Evolutionary conservation across 2,888 invertebrate species (phyloP).

Genomic region (Exephanes ischioxanthus): DNA sequence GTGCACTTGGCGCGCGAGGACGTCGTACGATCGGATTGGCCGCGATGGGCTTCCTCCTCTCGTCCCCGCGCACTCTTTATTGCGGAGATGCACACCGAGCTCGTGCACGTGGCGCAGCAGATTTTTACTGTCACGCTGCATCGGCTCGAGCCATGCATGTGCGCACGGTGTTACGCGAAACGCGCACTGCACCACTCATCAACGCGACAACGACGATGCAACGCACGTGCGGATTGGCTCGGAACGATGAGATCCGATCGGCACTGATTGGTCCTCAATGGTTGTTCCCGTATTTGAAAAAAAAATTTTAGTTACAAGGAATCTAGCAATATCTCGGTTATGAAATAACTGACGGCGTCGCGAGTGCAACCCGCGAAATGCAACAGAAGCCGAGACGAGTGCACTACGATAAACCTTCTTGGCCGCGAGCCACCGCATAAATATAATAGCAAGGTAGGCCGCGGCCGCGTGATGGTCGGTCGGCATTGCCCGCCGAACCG

Average conservation of each 20-base stretch:
- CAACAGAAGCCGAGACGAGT: slow-evolving; percentile 51
- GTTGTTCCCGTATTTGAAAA: neutral
- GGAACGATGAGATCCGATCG: slow-evolving; percentile 7
- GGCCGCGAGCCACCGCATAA: slow-evolving; percentile 84
- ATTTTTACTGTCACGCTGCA: slow-evolving; percentile 27
- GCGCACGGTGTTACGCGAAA: slow-evolving; percentile 58
- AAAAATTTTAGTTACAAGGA: neutral
- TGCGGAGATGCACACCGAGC: slow-evolving; percentile 14
- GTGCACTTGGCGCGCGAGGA: slow-evolving; percentile 39
- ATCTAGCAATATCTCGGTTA: neutral
- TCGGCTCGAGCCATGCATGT: slow-evolving; percentile 32
- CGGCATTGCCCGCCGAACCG: slow-evolving; percentile 83
- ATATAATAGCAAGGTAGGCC: slow-evolving; percentile 83
- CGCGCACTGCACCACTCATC: slow-evolving; percentile 52
- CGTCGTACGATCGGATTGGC: slow-evolving; percentile 77
- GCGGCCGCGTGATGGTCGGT: slow-evolving; percentile 83
- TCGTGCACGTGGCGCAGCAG: slow-evolving; percentile 25
- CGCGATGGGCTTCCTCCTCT: slow-evolving; percentile 34
- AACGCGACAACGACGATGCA: slow-evolving; percentile 39
- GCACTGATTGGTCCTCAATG: neutral
- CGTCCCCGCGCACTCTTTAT: slow-evolving; percentile 31
- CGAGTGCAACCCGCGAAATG: slow-evolving; percentile 20
- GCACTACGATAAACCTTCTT: slow-evolving; percentile 80
- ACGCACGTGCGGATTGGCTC: slow-evolving; percentile 20
- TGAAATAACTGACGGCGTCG: slow-evolving; percentile 22